Evolutionary conservation across 2,797 vertebrate species (phyloP), one percentile per base, ranked within the genome.

Genomic region (Gambusia yucatana): DNA sequence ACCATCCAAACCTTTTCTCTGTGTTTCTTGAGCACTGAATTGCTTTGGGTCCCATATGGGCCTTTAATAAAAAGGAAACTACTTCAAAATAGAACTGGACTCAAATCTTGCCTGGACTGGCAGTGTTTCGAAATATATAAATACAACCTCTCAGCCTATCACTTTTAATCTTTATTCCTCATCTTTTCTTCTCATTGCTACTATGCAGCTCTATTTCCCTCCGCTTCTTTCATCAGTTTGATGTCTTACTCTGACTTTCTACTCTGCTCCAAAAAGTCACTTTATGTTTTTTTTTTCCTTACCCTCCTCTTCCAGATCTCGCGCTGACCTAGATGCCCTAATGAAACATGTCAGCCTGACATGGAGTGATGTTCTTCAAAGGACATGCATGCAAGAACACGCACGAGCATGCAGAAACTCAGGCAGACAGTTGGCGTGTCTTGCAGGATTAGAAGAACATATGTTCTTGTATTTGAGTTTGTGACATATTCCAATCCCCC

Each of bases 251-350:
- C 77, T 90, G 74, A 78, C 77, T 84, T 77, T 73, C 59, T 86
- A 77, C 1, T 82, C 75, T 73, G 73, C 74, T 78, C 75, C 22
- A 73, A 88, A 89, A 88, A 87, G 79, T 84, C 75, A 81, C 77
- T 89, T 84, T 6, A 48, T 72, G 36, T 71, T 71, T 50, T 67
- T 6, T 4, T 75, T 41, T 63, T 6, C n/a, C 25, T 28, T 59
- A 43, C 14, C 44, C 28, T 9, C 55, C 33, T 74, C 74, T 73
- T 78, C 82, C 77, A 71, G 28, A 89, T 93, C 91, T 92, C 81
- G 76, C 30, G 48, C 79, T 95, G 93, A 94, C 94, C 94, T 91
- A 94, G 87, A 94, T 94, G 91, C 82, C 87, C 90, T 92, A 88
- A 92, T 93, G 90, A 93, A 91, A 87, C 89, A 82, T 93, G 92